Conservation (phyloP, 2,797 vertebrate genomes). For the Furcifer pardalis region DNA sequence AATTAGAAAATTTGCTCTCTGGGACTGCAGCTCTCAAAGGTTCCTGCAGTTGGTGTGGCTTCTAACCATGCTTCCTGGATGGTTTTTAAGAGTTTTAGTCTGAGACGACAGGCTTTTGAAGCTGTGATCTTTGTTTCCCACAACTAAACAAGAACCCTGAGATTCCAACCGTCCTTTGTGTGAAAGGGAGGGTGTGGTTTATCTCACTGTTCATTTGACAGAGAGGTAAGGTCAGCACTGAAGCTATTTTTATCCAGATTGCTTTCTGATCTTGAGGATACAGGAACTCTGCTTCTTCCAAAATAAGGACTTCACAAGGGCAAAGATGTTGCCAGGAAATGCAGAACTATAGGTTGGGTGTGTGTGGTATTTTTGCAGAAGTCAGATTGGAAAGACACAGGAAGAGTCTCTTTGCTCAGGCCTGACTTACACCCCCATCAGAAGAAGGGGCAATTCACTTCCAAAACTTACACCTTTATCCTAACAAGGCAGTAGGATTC, state of each 20-base stretch:
- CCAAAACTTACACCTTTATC: too few relatives aligned
- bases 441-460: too few relatives aligned
- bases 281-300: neutral
- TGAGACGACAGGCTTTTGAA: too few relatives aligned
- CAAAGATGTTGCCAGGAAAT: neutral
- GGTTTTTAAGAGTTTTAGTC: neutral
- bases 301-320: neutral
- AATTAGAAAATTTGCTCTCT: neutral
- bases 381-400: neutral
- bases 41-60: too few relatives aligned
- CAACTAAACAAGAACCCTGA: neutral
- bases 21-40: neutral
- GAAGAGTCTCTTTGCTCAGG: neutral
- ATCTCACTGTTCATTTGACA: neutral
- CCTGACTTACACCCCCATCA: too few relatives aligned
- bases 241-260: neutral
- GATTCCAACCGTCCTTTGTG: neutral
- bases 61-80: neutral
- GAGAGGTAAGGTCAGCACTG: neutral
- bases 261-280: neutral
- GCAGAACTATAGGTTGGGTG: neutral
- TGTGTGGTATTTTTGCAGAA: neutral
- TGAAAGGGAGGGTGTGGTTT: neutral
- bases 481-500: too few relatives aligned
- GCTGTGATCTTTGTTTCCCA: too few relatives aligned